Conservation (phyloP, 2,797 vertebrate species). For the Morelia viridis region DNA sequence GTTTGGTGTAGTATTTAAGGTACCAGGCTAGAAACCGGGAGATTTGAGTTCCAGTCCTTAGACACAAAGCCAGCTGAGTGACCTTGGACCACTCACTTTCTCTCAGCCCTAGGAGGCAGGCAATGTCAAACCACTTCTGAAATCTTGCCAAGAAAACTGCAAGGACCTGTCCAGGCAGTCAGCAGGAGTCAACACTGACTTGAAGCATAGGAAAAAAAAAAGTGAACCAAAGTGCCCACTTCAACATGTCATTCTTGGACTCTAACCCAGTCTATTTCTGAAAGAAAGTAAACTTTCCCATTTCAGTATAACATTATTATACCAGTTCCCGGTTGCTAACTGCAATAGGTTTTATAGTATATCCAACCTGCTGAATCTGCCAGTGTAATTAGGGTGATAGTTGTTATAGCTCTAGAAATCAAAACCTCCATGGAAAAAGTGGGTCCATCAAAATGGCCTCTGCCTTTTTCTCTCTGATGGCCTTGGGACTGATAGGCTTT, state of each 20-base stretch:
- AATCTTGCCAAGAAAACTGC: not conserved
- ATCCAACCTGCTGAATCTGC: not conserved
- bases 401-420: not conserved
- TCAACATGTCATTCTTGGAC: not conserved
- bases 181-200: not conserved
- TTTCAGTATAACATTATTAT: not conserved
- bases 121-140: not conserved
- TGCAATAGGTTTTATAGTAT: not conserved
- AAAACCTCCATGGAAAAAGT: not conserved
- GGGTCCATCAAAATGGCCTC: not conserved
- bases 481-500: not conserved
- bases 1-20: not conserved
- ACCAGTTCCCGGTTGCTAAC: not conserved
- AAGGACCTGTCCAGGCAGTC: not conserved
- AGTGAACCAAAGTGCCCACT: not conserved
- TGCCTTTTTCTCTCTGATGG: constrained; percentile 13
- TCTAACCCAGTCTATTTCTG: not conserved
- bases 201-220: not conserved
- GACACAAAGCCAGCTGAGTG: not conserved
- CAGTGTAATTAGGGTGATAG: not conserved
- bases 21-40: not conserved
- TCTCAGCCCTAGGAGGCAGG: not conserved
- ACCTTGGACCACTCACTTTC: not conserved
- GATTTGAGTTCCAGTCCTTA: not conserved
- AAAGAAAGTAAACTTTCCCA: not conserved